phyloP scores from a whole-genome alignment of 2,113 vertebrate species.

The Ivindomyrus marchei region DNA sequence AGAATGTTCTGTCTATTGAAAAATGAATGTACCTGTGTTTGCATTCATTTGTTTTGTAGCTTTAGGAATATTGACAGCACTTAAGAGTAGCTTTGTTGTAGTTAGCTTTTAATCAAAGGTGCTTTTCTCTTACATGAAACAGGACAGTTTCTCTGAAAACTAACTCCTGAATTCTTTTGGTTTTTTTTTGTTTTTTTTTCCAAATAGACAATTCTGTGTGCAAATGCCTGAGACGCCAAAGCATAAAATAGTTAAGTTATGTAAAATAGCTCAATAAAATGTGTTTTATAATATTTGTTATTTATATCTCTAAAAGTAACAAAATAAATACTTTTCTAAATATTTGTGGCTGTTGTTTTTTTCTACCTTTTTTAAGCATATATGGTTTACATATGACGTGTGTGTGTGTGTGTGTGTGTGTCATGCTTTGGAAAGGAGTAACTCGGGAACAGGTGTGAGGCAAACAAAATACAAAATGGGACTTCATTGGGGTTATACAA shows the following conservation, averaged over 20 bases:
- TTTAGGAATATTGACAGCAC: conserved; percentile 26
- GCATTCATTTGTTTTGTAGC: conserved; percentile 29
- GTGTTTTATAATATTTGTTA: conserved; percentile 52
- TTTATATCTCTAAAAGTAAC: conserved; percentile 66
- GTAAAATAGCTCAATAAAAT: conserved; percentile 41
- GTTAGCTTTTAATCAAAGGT: conserved; percentile 54
- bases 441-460: background rate
- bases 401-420: background rate
- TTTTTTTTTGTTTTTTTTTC: conserved; percentile 45
- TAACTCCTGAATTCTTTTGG: conserved; percentile 48
- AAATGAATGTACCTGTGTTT: conserved; percentile 45
- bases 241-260: conserved; percentile 51
- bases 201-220: conserved; percentile 64
- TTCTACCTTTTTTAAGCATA: conserved; percentile 2
- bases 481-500: background rate
- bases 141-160: conserved; percentile 34
- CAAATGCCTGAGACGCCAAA: conserved; percentile 52
- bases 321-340: conserved; percentile 66
- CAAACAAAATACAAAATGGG: background rate
- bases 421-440: background rate
- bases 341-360: conserved; percentile 21
- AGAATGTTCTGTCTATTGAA: conserved; percentile 54
- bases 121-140: conserved; percentile 48
- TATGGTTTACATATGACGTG: background rate
- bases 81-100: conserved; percentile 42